Evolutionary conservation across 2,113 vertebrate species (phyloP).

Genomic region (Prionailurus viverrinus): DNA sequence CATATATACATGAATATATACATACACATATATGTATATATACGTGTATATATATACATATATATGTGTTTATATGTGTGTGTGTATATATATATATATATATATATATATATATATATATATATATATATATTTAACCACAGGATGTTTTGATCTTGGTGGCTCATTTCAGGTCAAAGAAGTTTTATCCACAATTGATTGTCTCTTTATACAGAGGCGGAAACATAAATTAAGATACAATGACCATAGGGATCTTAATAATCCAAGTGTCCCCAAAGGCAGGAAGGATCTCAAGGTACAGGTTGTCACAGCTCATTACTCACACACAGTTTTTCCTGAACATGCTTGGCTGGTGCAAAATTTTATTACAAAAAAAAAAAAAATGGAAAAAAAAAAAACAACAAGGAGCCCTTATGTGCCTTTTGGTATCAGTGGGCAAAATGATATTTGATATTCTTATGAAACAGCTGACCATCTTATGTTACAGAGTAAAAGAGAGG

Average conservation of each 20-base stretch:
- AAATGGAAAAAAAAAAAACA: neutral
- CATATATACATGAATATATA: too few species aligned
- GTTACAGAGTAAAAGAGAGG: neutral
- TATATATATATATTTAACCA: neutral
- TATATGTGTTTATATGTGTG: too few species aligned
- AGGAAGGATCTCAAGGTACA: neutral
- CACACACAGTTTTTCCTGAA: neutral
- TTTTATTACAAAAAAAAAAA: neutral
- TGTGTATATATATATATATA: rapidly evolving
- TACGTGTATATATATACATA: too few species aligned
- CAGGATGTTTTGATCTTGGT: neutral
- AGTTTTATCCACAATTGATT: neutral
- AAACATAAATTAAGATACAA: neutral
- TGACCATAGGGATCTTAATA: neutral
- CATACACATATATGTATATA: too few species aligned
- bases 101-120: too few species aligned
- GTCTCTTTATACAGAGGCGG: neutral
- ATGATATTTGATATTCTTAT: neutral
- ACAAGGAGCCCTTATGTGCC: neutral
- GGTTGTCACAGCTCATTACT: neutral
- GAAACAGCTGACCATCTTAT: neutral
- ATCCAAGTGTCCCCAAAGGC: neutral
- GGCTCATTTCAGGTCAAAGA: neutral
- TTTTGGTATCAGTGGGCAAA: neutral
- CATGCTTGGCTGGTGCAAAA: neutral